A percentile compares a stretch with the other conserved stretches of the same genome.
These are phyloP conservation scores for Abscondita cerata DNA, from an alignment of 2,888 invertebrate species.

Conservation along the genomic window DNA sequence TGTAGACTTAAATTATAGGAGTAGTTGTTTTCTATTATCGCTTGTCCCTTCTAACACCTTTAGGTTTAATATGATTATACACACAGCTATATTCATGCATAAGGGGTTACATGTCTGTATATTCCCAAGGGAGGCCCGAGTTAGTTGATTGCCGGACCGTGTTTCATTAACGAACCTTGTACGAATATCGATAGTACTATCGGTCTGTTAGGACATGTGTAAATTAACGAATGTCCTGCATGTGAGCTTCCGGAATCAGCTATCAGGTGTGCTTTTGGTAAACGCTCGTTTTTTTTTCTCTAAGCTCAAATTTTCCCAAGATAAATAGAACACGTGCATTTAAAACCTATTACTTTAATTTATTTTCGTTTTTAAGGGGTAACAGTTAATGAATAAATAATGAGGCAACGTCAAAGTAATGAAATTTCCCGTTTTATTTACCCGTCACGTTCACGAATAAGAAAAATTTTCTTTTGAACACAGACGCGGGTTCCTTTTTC, in stretches of 20 bases:
- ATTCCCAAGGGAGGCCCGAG: conserved; percentile 29
- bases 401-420: background rate
- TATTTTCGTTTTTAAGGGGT: too few relatives aligned
- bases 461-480: conserved; percentile 6
- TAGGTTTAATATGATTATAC: background rate
- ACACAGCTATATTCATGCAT: conserved; percentile 11
- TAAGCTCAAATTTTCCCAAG: background rate
- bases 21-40: background rate
- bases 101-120: conserved; percentile 26
- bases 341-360: conserved; percentile 1
- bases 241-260: conserved; percentile 26
- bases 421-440: conserved; percentile 5
- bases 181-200: conserved; percentile 47
- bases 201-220: conserved; percentile 41
- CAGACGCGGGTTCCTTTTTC: conserved; percentile 13
- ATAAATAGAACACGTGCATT: conserved; percentile 6
- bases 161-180: conserved; percentile 58
- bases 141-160: conserved; percentile 56
- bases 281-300: too few relatives aligned
- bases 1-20: background rate
- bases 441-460: conserved; percentile 20
- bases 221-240: conserved; percentile 38
- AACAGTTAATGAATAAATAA: background rate
- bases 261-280: conserved; percentile 21
- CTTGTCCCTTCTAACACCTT: background rate